Conservation (phyloP, 2,888 invertebrate genomes). For the Syritta pipiens region DNA sequence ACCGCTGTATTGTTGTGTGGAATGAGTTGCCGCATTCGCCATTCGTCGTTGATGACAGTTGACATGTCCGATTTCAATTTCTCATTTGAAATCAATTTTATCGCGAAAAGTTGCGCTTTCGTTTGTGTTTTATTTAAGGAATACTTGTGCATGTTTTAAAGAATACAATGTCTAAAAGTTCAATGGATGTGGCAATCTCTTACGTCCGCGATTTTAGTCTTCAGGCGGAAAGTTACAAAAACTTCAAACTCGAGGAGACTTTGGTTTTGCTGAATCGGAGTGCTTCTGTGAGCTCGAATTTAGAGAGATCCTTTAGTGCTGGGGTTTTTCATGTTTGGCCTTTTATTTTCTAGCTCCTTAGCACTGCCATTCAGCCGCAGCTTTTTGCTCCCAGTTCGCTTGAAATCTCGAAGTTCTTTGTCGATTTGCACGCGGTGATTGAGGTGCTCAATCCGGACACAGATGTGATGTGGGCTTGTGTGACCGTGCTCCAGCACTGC, state of each 20-base stretch:
- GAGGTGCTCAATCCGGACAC: constrained; percentile 72
- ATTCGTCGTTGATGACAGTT: constrained; percentile 39
- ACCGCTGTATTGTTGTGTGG: constrained; percentile 16
- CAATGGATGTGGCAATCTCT: constrained; percentile 71
- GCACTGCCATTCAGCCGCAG: constrained; percentile 73
- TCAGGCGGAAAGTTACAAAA: constrained; percentile 73
- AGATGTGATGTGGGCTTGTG: constrained; percentile 76
- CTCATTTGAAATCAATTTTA: constrained; percentile 24
- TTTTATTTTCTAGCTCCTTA: constrained; percentile 66
- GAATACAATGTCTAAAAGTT: constrained; percentile 59
- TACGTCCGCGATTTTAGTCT: constrained; percentile 76
- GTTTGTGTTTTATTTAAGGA: background rate
- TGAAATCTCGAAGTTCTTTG: constrained; percentile 76
- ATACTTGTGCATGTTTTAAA: constrained; percentile 8
- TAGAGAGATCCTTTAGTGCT: background rate
- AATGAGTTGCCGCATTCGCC: background rate
- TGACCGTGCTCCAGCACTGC: constrained; percentile 75
- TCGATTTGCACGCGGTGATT: constrained; percentile 76
- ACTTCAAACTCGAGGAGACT: constrained; percentile 73
- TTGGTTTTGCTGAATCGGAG: constrained; percentile 75
- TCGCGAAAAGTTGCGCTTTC: background rate
- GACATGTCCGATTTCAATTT: constrained; percentile 20
- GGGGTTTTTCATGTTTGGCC: too few relatives aligned
- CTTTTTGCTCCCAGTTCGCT: constrained; percentile 73
- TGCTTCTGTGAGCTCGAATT: constrained; percentile 71